Percentiles rank a stretch among this genome's conserved stretches.
Conservation (phyloP, 2,797 vertebrate species). For the Girardinus metallicus region DNA sequence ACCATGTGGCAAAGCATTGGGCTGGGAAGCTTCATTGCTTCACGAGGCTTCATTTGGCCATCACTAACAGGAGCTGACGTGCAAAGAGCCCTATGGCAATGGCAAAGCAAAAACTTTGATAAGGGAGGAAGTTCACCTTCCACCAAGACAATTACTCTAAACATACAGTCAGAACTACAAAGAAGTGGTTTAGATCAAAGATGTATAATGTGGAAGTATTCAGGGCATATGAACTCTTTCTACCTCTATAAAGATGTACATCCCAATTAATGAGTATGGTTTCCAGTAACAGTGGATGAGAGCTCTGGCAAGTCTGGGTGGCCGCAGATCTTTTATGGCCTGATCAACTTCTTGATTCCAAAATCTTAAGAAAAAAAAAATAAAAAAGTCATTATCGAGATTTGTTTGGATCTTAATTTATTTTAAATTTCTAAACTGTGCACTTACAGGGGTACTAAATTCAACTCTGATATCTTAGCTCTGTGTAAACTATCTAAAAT, state of each 20-base stretch:
- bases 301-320: constrained; percentile 87
- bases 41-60: no score
- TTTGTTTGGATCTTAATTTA: not conserved
- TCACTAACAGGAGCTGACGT: no score
- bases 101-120: not conserved
- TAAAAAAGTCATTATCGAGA: not conserved
- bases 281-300: constrained; percentile 93
- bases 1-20: no score
- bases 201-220: not conserved
- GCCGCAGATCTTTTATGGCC: constrained; percentile 83
- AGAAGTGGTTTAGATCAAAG: not conserved
- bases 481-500: not conserved
- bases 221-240: not conserved
- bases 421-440: not conserved
- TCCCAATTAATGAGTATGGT: constrained; percentile 86
- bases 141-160: not conserved
- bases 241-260: constrained; percentile 92
- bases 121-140: not conserved
- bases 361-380: constrained; percentile 75
- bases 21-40: no score
- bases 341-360: constrained; percentile 90
- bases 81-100: no score
- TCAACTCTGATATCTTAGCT: not conserved
- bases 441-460: no score
- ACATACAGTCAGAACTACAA: not conserved